Evolutionary conservation across 2,797 vertebrate species (phyloP).

Genomic region (Carcharodon carcharias): DNA sequence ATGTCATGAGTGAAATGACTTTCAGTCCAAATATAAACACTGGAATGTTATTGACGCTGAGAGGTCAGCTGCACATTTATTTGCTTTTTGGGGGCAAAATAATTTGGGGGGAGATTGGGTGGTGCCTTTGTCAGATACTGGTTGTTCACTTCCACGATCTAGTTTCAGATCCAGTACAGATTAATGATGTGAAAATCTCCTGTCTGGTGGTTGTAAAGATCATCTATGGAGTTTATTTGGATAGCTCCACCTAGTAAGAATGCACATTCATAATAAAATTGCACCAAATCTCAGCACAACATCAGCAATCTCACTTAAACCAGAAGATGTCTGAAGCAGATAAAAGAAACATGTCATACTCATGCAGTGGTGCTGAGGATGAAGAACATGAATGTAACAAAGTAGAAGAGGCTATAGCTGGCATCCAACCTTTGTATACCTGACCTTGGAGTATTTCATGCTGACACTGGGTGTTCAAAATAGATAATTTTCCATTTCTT

Average conservation of each 20-base stretch:
- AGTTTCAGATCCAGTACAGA: neutral
- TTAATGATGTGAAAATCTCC: neutral
- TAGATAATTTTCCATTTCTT: neutral
- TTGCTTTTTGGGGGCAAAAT: neutral
- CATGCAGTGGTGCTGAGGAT: neutral
- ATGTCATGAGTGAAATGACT: neutral
- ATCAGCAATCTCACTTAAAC: neutral
- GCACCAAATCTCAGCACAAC: neutral
- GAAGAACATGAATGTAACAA: neutral
- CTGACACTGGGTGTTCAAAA: neutral
- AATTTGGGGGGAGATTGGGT: neutral
- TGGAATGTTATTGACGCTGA: neutral
- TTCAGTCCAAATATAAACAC: neutral
- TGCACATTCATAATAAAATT: neutral
- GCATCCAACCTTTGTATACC: neutral
- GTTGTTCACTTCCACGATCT: neutral
- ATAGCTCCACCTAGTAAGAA: neutral
- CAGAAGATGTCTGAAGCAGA: neutral
- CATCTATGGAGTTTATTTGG: neutral
- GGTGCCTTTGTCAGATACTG: neutral
- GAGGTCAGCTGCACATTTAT: neutral
- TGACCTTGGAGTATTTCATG: neutral
- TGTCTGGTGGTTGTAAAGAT: neutral
- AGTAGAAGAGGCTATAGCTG: too few species aligned
- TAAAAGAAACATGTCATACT: neutral